These are phyloP conservation scores for Characodon lateralis DNA, from an alignment of 2,797 vertebrate genomes.

Conservation along the genomic window DNA sequence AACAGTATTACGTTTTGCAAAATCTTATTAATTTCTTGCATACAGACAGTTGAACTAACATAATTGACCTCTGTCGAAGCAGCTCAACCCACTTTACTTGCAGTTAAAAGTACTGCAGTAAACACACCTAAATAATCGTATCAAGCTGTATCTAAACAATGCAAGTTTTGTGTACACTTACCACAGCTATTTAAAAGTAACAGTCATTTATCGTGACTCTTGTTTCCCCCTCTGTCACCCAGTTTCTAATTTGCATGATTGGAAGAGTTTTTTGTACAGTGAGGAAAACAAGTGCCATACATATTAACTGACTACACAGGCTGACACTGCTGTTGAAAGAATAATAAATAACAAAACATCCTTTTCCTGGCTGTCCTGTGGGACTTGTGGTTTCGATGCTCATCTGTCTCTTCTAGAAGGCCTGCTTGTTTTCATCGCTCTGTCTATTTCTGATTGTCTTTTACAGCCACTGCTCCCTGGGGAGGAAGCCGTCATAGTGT, in stretches of 20 bases:
- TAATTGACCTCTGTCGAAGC: slow-evolving; percentile 28
- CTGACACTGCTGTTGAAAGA: slow-evolving; percentile 31
- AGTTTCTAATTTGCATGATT: slow-evolving; percentile 27
- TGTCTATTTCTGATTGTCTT: slow-evolving; percentile 72
- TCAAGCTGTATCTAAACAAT: not conserved
- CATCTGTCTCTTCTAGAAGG: slow-evolving; percentile 53
- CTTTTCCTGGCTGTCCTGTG: slow-evolving; percentile 15
- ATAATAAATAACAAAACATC: slow-evolving; percentile 8
- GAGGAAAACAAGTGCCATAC: slow-evolving; percentile 30
- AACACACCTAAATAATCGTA: not conserved
- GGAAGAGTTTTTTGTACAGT: slow-evolving; percentile 9
- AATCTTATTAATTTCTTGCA: not conserved
- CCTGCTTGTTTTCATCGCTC: slow-evolving; percentile 58
- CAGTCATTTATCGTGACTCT: not conserved
- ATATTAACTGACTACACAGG: slow-evolving; percentile 38
- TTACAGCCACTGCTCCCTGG: slow-evolving; percentile 68
- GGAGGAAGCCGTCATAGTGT: slow-evolving; percentile 72
- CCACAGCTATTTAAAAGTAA: not conserved
- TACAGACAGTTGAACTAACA: slow-evolving; percentile 2
- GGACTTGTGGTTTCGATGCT: slow-evolving; percentile 60
- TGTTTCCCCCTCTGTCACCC: not conserved
- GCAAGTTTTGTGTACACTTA: slow-evolving; percentile 7
- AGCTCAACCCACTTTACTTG: slow-evolving; percentile 1
- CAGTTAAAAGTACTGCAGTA: slow-evolving; percentile 7
- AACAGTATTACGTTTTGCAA: not conserved